phyloP scores from a whole-genome alignment of 2,797 vertebrate genomes.

The Rhodeus uyekii region DNA sequence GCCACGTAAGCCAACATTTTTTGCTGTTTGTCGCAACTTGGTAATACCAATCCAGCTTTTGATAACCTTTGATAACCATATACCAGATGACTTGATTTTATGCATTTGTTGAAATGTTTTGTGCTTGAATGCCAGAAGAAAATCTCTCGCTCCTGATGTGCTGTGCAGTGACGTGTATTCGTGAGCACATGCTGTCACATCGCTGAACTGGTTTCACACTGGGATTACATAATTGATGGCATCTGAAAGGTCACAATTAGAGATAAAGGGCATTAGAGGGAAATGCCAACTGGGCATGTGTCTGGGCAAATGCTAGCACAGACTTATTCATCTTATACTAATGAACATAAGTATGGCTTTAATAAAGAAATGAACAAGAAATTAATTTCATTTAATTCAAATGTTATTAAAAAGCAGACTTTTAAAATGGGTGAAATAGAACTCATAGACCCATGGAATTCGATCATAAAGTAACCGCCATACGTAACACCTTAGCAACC shows the following conservation, averaged over 20 bases:
- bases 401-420: neutral
- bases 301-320: neutral
- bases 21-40: neutral
- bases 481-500: neutral
- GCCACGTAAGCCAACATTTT: conserved; percentile 88
- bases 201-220: conserved; percentile 4
- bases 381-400: neutral
- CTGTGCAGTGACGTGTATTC: neutral
- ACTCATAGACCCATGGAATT: neutral
- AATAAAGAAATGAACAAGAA: neutral
- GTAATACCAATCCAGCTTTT: neutral
- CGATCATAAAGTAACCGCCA: neutral
- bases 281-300: neutral
- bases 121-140: neutral
- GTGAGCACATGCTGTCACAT: neutral
- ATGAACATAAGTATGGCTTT: neutral
- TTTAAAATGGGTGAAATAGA: neutral
- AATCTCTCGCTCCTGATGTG: neutral
- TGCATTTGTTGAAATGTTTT: neutral
- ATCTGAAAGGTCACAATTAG: conserved; percentile 26
- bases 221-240: conserved; percentile 26
- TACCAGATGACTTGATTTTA: too few species aligned
- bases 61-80: too few species aligned
- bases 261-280: conserved; percentile 19
- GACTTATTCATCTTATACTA: neutral